Base-by-base conservation (phyloP, 2,797 vertebrate species). In the Sebastes iracundus region DNA sequence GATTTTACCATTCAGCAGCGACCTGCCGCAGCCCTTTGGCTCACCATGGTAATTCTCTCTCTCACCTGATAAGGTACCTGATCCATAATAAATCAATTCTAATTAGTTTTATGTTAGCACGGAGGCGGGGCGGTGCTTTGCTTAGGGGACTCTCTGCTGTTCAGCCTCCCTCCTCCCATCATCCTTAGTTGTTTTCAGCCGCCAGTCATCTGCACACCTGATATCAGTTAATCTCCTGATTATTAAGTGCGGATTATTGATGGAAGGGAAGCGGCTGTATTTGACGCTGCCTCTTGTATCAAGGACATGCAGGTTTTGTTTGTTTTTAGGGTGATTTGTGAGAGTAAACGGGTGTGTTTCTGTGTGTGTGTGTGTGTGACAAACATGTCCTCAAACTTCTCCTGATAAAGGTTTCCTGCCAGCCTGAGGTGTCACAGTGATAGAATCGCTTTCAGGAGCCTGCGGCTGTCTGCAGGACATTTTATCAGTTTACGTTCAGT, bases 41-140 rank as follows among this genome's bases (percentile, higher is more conserved):
- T 96, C 92, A 84, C 95, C 95, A 92, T 95, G 94, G 95, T 96
- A 95, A 97, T 97, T 97, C 96, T 93, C 92, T 95, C 95, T 90
- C 95, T 95, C 93, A 96, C 96, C 96, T 97, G 97, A 98, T 98
- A 98, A 98, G 96, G 94, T 95, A 95, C 93, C 94, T 95, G 96
- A 97, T 97, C 96, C 96, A 97, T 98, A 97, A 96, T 97, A 96
- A 97, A 98, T 98, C 97, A 96, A 97, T 97, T 97, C 93, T 97
- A 97, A 99, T 99, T 99, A 97, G 96, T 95, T 97, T 96, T 87
- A 87, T 88, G 90, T 81, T 83, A 66, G 74, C 25, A 68, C 32
- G 75, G 78, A 23, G 62, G 46, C 3, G 49, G n/a, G 4, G 7
- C 28, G 49, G 18, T 2, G 8, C 63, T 93, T 93, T 92, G 89